Percentiles rank a stretch among this genome's conserved stretches.
Evolutionary conservation across 2,888 invertebrate genomes (phyloP).

Genomic region (Mythimna pallens): DNA sequence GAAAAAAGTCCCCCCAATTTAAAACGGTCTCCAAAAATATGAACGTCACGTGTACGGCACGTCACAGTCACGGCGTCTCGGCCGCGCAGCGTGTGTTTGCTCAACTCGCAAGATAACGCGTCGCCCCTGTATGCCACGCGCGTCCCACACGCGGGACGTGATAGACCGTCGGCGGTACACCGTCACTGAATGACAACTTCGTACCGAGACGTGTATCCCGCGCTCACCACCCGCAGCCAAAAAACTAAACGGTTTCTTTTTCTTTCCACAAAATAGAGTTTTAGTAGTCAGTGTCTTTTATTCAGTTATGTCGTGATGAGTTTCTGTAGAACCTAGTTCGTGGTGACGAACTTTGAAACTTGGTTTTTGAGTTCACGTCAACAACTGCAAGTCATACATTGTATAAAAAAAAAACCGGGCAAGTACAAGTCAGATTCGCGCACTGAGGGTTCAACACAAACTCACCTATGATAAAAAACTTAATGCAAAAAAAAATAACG

Average conservation of each 20-base stretch:
- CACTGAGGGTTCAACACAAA: no score
- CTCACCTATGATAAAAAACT: no score
- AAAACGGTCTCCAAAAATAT: constrained; percentile 11
- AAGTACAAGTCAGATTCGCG: no score
- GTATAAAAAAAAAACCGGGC: no score
- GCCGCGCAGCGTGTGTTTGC: constrained; percentile 43
- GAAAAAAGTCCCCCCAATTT: neutral
- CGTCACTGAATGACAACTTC: constrained; percentile 39
- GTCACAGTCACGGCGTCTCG: neutral
- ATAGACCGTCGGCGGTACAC: constrained; percentile 36
- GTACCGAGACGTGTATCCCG: constrained; percentile 13
- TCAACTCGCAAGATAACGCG: constrained; percentile 32
- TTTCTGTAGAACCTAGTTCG: neutral
- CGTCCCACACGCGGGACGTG: constrained; percentile 57
- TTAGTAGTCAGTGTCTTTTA: neutral
- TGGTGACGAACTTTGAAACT: neutral
- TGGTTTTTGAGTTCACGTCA: neutral
- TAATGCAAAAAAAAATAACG: no score
- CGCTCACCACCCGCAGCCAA: neutral
- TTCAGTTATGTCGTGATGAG: neutral
- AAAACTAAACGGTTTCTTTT: neutral
- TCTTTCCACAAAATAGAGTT: neutral
- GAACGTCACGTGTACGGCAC: neutral
- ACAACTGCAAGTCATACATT: neutral
- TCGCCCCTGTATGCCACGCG: constrained; percentile 52